phyloP scores from a whole-genome alignment of 2,888 invertebrate species.

The Melanostoma mellinum region DNA sequence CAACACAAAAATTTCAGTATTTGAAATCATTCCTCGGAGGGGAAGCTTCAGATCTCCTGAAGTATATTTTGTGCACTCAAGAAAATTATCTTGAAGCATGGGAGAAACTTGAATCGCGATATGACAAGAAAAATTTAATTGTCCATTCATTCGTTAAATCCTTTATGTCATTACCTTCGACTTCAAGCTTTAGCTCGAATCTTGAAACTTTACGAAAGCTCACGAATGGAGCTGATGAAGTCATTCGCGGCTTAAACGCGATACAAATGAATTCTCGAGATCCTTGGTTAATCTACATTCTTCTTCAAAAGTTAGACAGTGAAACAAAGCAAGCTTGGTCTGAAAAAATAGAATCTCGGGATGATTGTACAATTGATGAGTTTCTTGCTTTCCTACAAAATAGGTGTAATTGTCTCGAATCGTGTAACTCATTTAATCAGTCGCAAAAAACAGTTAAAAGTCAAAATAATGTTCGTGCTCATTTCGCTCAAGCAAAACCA shows the following conservation, averaged over 20 bases:
- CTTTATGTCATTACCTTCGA: background rate
- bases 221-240: no score
- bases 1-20: no score
- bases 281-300: slow-evolving; percentile 2
- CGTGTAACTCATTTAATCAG: background rate
- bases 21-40: no score
- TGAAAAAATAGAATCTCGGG: background rate
- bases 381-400: slow-evolving; percentile 3
- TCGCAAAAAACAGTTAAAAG: no score
- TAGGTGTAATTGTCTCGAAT: slow-evolving; percentile 12
- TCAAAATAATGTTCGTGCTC: no score
- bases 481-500: no score
- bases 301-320: background rate
- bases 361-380: slow-evolving; percentile 1
- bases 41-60: background rate
- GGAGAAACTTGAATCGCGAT: background rate
- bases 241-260: no score
- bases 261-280: no score
- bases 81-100: slow-evolving; percentile 5
- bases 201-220: background rate
- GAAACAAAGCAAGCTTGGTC: slow-evolving; percentile 12
- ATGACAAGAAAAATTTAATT: background rate
- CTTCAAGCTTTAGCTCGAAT: background rate
- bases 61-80: background rate
- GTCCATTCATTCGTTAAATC: slow-evolving; percentile 12